These are phyloP conservation scores for Cossypha niveicapilla DNA, from an alignment of 2,797 vertebrate genomes.

Conservation along the genomic window DNA sequence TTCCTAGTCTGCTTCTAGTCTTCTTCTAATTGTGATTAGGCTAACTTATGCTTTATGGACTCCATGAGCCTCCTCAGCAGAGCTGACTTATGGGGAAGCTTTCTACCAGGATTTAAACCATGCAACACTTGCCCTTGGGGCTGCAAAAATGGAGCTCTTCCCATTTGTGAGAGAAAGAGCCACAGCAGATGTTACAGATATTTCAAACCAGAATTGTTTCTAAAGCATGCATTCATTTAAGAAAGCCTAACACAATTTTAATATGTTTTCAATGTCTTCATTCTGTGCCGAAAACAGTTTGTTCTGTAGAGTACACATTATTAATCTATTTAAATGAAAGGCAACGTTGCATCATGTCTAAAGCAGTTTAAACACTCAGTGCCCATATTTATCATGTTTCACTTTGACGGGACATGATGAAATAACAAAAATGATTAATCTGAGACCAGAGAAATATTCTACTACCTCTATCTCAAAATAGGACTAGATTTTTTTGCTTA, in stretches of 20 bases:
- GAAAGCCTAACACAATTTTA: conserved; percentile 38
- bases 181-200: neutral
- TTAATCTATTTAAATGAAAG: conserved; percentile 61
- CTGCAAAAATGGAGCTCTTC: neutral
- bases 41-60: neutral
- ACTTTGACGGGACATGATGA: conserved; percentile 49
- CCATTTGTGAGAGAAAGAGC: neutral
- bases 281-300: conserved; percentile 53
- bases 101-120: neutral
- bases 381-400: conserved; percentile 44
- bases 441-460: conserved; percentile 30
- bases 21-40: neutral
- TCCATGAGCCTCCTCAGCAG: neutral
- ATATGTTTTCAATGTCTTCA: conserved; percentile 37
- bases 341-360: conserved; percentile 5
- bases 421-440: conserved; percentile 58
- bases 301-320: conserved; percentile 47
- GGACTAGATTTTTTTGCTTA: neutral
- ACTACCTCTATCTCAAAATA: neutral
- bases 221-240: conserved; percentile 31
- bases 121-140: neutral
- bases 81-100: neutral
- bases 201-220: conserved; percentile 7
- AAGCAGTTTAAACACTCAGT: conserved; percentile 43
- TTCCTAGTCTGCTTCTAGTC: neutral